Conservation (phyloP, 2,888 invertebrate species). For the Spilarctia lutea region DNA sequence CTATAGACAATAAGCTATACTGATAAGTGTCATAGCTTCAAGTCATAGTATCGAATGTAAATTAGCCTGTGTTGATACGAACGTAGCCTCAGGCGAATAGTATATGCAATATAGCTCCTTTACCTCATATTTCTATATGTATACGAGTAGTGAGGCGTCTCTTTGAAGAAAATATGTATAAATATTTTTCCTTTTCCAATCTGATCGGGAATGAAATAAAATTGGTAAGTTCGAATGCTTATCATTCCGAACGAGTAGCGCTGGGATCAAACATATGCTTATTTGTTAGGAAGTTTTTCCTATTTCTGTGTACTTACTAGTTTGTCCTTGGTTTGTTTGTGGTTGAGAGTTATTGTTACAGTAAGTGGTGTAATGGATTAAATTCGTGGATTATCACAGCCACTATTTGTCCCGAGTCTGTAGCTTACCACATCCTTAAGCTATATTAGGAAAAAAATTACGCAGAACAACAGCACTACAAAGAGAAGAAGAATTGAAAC, state of each 20-base stretch:
- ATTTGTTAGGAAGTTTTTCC: constrained; percentile 23
- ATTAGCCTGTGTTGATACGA: constrained; percentile 21
- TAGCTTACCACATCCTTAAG: no score
- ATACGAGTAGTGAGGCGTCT: constrained; percentile 9
- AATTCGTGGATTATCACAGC: no score
- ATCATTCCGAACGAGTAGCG: constrained; percentile 26
- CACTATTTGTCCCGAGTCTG: no score
- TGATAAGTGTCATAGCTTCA: neutral
- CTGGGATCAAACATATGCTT: constrained; percentile 14
- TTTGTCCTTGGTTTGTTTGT: neutral
- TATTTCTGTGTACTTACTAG: constrained; percentile 9
- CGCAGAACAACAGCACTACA: no score
- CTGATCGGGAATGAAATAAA: constrained; percentile 38
- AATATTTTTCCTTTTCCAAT: constrained; percentile 43
- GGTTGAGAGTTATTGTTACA: neutral
- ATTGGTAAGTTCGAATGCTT: constrained; percentile 30
- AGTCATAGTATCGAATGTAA: constrained; percentile 32
- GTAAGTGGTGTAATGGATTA: no score
- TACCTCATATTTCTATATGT: neutral
- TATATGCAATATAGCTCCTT: constrained; percentile 29
- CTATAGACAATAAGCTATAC: neutral
- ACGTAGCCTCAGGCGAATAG: constrained; percentile 21
- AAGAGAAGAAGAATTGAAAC: no score
- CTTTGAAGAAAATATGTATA: constrained; percentile 31
- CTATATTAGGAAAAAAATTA: no score